Evolutionary conservation across 2,888 invertebrate genomes (phyloP), one percentile per base, ranked within the genome.

Genomic region (Acanthosepion esculentum): DNA sequence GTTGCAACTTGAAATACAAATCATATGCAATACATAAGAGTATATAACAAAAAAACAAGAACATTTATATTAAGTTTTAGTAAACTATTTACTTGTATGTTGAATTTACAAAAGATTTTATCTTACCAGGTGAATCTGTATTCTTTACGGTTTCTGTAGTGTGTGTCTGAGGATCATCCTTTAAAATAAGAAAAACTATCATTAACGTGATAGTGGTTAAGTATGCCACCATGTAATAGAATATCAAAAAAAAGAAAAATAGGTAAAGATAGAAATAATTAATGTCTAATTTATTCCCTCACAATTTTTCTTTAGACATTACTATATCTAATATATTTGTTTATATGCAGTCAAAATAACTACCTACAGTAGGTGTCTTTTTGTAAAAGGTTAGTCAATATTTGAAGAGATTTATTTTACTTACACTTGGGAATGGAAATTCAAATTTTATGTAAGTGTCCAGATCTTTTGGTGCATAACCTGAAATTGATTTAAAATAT

Each of bases 401-500:
- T 78, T 78, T 78, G n/a, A 8, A 33, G 78, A 15, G n/a, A 33
- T 78, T 78, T 8, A 94, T 95, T 50, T 93, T 93, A 97, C 98
- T 98, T 97, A 98, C 99, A 97, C 98, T 98, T 48, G 99, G 99
- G 97, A 98, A 99, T 0, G 99, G 99, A 97, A 99, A 99, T 97
- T 99, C 99, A 96, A 98, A 98, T 97, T 98, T 99, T 26, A 99
- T 98, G 97, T 99, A 99, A 0, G 99, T 99, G 97, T 99, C 99
- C 55, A 99, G 98, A 95, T 99, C 99, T 97, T 98, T 98, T 0
- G 99, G 98, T 97, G 98, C 98, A 94, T 98, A 98, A 93, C 98
- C 98, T 97, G 98, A 98, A 95, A 96, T 95, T 94, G 91, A 59
- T 59, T 59, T 6, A 33, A 78, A 78, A 78, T 33, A n/a, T 15